These are phyloP conservation scores for Oreochromis grahami DNA, from an alignment of 2,797 vertebrate genomes.

Conservation along the genomic window DNA sequence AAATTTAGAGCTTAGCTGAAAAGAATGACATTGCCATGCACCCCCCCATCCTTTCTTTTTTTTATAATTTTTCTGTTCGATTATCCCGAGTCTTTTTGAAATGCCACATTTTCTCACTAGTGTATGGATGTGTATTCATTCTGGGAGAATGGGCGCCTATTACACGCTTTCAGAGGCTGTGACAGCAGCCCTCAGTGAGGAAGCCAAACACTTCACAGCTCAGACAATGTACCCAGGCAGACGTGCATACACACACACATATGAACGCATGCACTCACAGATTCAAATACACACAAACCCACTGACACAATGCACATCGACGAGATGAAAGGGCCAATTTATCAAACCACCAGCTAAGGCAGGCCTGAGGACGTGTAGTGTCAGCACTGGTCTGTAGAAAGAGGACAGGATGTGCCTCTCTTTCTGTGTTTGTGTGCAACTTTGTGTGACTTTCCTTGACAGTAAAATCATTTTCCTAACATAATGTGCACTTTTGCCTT, in stretches of 20 bases:
- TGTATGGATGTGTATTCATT: constrained; percentile 67
- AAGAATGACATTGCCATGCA: constrained; percentile 43
- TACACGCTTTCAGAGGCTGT: constrained; percentile 74
- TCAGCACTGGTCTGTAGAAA: constrained; percentile 59
- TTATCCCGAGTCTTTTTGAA: constrained; percentile 47
- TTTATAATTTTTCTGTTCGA: constrained; percentile 39
- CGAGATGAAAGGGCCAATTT: constrained; percentile 73
- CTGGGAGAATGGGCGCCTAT: constrained; percentile 67
- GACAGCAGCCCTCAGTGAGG: constrained; percentile 72
- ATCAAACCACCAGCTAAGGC: constrained; percentile 69
- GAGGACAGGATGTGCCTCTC: constrained; percentile 35
- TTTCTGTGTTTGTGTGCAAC: constrained; percentile 10
- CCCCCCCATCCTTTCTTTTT: neutral
- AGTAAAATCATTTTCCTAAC: constrained; percentile 7
- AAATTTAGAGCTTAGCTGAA: constrained; percentile 48
- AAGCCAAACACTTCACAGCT: constrained; percentile 72
- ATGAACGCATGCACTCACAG: neutral
- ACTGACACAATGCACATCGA: constrained; percentile 72
- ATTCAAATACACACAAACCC: constrained; percentile 39
- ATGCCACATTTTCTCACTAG: constrained; percentile 48
- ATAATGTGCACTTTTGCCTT: constrained; percentile 13
- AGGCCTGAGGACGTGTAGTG: constrained; percentile 61
- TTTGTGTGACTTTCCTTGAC: neutral
- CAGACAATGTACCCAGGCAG: constrained; percentile 58
- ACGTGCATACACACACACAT: neutral